A percentile compares a stretch with the other conserved stretches of the same genome.
These are phyloP conservation scores for Odontomachus brunneus DNA, from an alignment of 1,140 invertebrate species.

Conservation along the genomic window DNA sequence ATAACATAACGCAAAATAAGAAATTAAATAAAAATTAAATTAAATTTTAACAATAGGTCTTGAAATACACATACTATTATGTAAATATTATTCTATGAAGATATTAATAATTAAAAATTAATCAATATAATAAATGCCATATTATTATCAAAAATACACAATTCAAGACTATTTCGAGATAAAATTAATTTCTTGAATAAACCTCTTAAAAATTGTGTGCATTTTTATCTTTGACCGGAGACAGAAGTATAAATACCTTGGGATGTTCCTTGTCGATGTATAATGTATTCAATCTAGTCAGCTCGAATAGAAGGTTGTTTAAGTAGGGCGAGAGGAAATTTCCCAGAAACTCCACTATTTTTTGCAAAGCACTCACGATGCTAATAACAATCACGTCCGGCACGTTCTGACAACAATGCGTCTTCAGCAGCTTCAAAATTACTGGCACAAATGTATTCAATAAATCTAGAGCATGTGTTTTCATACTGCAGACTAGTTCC, in stretches of 20 bases:
- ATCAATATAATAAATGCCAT: too few species aligned
- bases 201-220: too few species aligned
- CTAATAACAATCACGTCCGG: constrained; percentile 86
- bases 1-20: too few species aligned
- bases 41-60: too few species aligned
- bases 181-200: constrained; percentile 16
- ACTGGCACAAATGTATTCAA: constrained; percentile 92
- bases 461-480: constrained; percentile 90
- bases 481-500: constrained; percentile 91
- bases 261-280: constrained; percentile 80
- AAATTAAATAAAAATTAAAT: too few species aligned
- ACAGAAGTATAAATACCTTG: constrained; percentile 72
- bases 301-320: constrained; percentile 89
- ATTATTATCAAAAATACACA: too few species aligned
- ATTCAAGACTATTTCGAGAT: too few species aligned
- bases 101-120: too few species aligned
- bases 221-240: not conserved
- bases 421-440: constrained; percentile 88
- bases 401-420: constrained; percentile 82
- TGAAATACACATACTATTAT: too few species aligned
- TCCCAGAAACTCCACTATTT: constrained; percentile 92
- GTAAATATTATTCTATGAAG: too few species aligned
- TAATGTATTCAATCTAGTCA: constrained; percentile 86
- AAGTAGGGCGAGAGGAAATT: constrained; percentile 94
- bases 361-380: constrained; percentile 91